Evolutionary conservation across 2,888 invertebrate genomes (phyloP).

Genomic region (Drepanosiphum platanoidis): DNA sequence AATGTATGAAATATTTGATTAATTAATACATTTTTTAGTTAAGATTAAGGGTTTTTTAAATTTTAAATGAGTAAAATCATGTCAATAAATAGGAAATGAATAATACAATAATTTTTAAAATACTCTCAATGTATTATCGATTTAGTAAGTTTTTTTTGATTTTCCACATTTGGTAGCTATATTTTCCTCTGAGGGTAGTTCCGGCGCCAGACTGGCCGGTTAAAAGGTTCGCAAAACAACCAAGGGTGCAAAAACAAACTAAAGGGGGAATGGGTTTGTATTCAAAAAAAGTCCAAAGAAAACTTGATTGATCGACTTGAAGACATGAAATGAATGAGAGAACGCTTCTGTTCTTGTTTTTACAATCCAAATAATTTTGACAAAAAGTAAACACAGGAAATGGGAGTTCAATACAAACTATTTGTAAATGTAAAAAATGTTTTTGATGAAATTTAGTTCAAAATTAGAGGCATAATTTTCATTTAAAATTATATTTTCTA

Average conservation of each 20-base stretch:
- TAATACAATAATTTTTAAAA: constrained; percentile 19
- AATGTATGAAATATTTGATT: too few species aligned
- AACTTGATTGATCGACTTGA: constrained; percentile 49
- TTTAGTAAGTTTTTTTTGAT: constrained; percentile 3
- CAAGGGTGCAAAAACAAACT: constrained; percentile 36
- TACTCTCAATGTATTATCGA: background rate
- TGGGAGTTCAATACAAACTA: background rate
- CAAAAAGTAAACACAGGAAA: background rate
- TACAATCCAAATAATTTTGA: background rate
- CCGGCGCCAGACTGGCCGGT: constrained; percentile 58
- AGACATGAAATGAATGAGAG: constrained; percentile 18
- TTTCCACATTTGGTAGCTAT: constrained; percentile 11
- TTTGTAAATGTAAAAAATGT: background rate
- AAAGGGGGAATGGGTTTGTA: constrained; percentile 41
- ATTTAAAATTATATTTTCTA: background rate
- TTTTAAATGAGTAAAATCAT: background rate
- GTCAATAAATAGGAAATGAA: background rate
- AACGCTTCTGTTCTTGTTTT: background rate
- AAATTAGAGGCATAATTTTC: background rate
- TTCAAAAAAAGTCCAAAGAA: constrained; percentile 9
- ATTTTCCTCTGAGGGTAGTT: constrained; percentile 19
- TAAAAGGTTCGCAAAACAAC: constrained; percentile 55
- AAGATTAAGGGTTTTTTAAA: background rate
- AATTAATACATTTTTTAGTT: too few species aligned
- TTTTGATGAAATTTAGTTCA: background rate